A percentile compares a stretch with the other conserved stretches of the same genome.
Conservation (phyloP, 2,797 vertebrate species). For the Alfaro cultratus region DNA sequence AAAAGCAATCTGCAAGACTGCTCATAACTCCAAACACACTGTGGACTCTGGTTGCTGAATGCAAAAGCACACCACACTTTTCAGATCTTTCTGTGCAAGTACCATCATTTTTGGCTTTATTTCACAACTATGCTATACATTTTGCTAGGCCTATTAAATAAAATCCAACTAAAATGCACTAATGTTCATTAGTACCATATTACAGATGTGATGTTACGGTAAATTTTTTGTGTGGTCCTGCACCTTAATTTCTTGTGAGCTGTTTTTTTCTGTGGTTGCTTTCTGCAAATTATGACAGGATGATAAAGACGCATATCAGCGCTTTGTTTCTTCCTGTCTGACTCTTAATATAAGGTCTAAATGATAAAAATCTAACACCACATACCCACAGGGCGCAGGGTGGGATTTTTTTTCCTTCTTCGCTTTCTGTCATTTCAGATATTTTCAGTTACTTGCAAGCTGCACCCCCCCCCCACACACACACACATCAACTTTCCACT, state of each 20-base stretch:
- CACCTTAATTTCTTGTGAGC: not conserved
- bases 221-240: not conserved
- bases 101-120: not conserved
- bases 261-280: not conserved
- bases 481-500: conserved; percentile 4
- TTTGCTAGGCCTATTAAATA: not conserved
- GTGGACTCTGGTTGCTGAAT: not conserved
- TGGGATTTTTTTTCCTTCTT: conserved; percentile 24
- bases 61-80: not conserved
- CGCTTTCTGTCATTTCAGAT: not conserved
- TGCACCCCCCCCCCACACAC: not conserved
- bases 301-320: not conserved
- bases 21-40: not conserved
- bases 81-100: not conserved
- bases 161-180: not conserved
- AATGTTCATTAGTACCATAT: not conserved
- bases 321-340: conserved; percentile 2
- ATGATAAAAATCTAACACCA: conserved; percentile 12
- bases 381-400: not conserved
- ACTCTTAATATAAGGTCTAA: not conserved
- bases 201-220: too few species aligned
- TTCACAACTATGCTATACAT: not conserved
- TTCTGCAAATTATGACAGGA: not conserved
- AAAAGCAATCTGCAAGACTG: not conserved
- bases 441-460: conserved; percentile 2